Conservation (phyloP, 2,888 invertebrate species). For the Onthophagus sagittarius region DNA sequence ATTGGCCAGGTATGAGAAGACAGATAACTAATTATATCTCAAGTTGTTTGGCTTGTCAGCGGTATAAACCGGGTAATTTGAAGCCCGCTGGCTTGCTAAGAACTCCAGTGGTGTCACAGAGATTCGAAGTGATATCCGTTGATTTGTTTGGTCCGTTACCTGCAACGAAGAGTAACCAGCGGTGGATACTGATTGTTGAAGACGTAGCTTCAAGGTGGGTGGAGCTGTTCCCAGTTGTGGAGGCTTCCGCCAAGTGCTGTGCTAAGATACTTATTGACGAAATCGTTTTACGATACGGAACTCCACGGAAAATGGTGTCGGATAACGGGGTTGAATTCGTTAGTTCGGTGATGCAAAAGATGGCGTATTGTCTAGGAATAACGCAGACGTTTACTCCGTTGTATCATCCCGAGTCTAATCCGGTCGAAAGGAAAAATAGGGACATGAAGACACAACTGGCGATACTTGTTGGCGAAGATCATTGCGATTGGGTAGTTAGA, state of each 20-base stretch:
- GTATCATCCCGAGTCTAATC: constrained; percentile 36
- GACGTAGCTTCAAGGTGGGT: constrained; percentile 34
- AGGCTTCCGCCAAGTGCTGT: no score
- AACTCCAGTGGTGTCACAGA: constrained; percentile 26
- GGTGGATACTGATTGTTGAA: constrained; percentile 33
- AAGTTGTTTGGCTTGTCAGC: constrained; percentile 34
- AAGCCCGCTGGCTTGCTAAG: constrained; percentile 38
- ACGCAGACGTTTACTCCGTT: constrained; percentile 30
- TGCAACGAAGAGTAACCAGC: constrained; percentile 19
- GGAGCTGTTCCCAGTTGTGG: no score
- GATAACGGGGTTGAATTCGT: constrained; percentile 30
- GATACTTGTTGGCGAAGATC: constrained; percentile 31
- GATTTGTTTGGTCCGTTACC: constrained; percentile 20
- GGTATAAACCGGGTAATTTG: constrained; percentile 31
- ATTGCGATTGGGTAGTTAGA: constrained; percentile 30
- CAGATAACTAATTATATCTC: constrained; percentile 31
- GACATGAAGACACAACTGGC: constrained; percentile 35
- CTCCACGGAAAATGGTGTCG: constrained; percentile 32
- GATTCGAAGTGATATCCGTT: constrained; percentile 37
- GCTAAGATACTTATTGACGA: no score
- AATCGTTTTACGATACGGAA: constrained; percentile 36
- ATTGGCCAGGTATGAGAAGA: constrained; percentile 34
- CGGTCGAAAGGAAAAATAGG: constrained; percentile 34
- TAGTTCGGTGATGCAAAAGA: constrained; percentile 34
- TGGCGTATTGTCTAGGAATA: constrained; percentile 17